Percentiles rank a stretch among this genome's conserved stretches.
Conservation (phyloP, 2,888 invertebrate species). For the Acronicta psi region DNA sequence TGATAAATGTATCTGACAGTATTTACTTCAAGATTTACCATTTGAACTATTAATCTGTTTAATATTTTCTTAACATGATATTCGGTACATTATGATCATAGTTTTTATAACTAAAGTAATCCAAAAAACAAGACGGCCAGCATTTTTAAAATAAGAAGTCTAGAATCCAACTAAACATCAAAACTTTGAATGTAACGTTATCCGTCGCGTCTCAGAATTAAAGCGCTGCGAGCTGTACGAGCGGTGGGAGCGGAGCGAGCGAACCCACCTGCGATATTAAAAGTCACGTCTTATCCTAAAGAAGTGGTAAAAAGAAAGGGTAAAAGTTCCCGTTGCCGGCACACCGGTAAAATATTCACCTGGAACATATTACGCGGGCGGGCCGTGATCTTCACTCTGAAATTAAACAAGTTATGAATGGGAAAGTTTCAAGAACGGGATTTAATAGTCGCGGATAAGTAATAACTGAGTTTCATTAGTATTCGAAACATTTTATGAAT, state of each 20-base stretch:
- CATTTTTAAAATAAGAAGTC: conserved; percentile 28
- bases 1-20: background rate
- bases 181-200: conserved; percentile 51
- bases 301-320: conserved; percentile 70
- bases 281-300: conserved; percentile 67
- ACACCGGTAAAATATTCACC: conserved; percentile 70
- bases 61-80: background rate
- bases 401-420: conserved; percentile 79
- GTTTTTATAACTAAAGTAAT: conserved; percentile 1
- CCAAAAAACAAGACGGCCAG: conserved; percentile 14
- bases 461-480: conserved; percentile 64
- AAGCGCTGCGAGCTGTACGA: conserved; percentile 37
- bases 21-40: background rate
- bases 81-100: too few relatives aligned
- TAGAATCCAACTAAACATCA: conserved; percentile 39
- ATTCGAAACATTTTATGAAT: conserved; percentile 65
- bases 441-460: conserved; percentile 70
- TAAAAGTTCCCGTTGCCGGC: conserved; percentile 50
- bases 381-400: conserved; percentile 68
- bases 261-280: conserved; percentile 65
- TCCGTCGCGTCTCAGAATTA: conserved; percentile 42
- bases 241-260: conserved; percentile 14
- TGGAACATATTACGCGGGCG: conserved; percentile 66
- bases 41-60: background rate
- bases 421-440: conserved; percentile 64